phyloP scores from a whole-genome alignment of 1,140 invertebrate genomes.

The Hyles vespertilio region DNA sequence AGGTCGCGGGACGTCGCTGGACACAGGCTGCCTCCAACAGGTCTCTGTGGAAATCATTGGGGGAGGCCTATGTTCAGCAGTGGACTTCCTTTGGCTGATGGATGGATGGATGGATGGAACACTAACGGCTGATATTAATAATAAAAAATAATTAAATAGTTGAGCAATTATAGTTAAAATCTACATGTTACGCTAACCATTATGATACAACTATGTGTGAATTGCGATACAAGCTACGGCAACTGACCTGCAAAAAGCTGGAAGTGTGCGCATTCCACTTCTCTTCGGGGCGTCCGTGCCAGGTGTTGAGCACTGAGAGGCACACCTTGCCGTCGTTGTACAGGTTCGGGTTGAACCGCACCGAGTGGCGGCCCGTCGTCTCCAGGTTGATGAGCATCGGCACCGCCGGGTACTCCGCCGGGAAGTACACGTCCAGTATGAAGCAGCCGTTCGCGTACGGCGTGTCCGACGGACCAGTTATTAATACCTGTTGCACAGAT shows the following conservation, averaged over 20 bases:
- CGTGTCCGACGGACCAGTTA: slow-evolving; percentile 93
- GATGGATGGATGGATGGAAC: too few relatives aligned
- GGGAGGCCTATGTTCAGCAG: too few relatives aligned
- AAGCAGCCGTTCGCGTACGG: slow-evolving; percentile 94
- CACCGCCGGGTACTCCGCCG: slow-evolving; percentile 88
- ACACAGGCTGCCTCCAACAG: too few relatives aligned
- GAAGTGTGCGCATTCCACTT: slow-evolving; percentile 99
- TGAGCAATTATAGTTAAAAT: too few relatives aligned
- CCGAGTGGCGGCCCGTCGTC: slow-evolving; percentile 94
- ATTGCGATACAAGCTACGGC: too few relatives aligned
- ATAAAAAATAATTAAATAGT: too few relatives aligned
- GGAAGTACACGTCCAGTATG: slow-evolving; percentile 94
- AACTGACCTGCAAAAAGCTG: slow-evolving; percentile 91
- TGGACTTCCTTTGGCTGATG: too few relatives aligned
- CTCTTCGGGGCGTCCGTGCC: slow-evolving; percentile 98
- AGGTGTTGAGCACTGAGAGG: slow-evolving; percentile 96
- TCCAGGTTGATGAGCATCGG: slow-evolving; percentile 94
- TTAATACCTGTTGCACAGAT: slow-evolving; percentile 82
- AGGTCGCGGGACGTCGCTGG: too few relatives aligned
- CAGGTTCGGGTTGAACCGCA: slow-evolving; percentile 97
- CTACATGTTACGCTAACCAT: too few relatives aligned
- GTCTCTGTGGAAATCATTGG: too few relatives aligned
- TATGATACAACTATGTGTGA: too few relatives aligned
- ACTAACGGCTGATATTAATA: too few relatives aligned
- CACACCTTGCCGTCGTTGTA: slow-evolving; percentile 99